A percentile compares a stretch with the other conserved stretches of the same genome.
Evolutionary conservation across 2,113 vertebrate genomes (phyloP).

Genomic region (Synodontis membranacea): DNA sequence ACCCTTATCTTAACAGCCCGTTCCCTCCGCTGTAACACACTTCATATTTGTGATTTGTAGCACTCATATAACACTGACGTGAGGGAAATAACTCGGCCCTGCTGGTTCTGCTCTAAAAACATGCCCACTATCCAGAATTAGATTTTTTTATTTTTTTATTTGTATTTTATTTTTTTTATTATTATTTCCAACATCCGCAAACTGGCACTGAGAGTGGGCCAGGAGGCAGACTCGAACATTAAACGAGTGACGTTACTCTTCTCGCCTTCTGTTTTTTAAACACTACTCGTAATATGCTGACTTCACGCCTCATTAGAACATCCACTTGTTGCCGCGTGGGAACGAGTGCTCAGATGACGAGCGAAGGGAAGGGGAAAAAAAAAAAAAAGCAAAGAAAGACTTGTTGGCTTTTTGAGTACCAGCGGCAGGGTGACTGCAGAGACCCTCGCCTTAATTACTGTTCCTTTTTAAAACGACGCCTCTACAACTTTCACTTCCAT

Average conservation of each 20-base stretch:
- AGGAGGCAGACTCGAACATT: not conserved
- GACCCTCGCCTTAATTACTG: constrained; percentile 73
- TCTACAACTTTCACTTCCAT: not conserved
- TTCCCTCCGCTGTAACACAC: constrained; percentile 26
- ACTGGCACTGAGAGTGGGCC: not conserved
- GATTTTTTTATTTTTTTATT: not conserved
- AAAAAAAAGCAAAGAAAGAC: constrained; percentile 51
- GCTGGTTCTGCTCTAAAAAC: not conserved
- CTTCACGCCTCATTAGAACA: constrained; percentile 32
- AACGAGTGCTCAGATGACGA: not conserved
- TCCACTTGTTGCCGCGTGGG: constrained; percentile 6
- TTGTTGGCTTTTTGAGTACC: constrained; percentile 50
- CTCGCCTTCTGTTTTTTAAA: constrained; percentile 22
- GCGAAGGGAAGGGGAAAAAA: too few species aligned
- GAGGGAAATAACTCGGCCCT: constrained; percentile 13
- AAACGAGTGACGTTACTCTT: constrained; percentile 26
- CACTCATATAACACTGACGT: constrained; percentile 32
- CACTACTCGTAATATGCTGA: constrained; percentile 23
- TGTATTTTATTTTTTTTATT: too few species aligned
- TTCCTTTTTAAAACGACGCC: constrained; percentile 56
- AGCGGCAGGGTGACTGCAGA: constrained; percentile 63
- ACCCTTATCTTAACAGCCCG: constrained; percentile 7
- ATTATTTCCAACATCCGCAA: too few species aligned
- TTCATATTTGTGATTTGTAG: constrained; percentile 33
- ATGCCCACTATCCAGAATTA: not conserved